Conservation (phyloP, 2,113 vertebrate species). For the Tiliqua scincoides region DNA sequence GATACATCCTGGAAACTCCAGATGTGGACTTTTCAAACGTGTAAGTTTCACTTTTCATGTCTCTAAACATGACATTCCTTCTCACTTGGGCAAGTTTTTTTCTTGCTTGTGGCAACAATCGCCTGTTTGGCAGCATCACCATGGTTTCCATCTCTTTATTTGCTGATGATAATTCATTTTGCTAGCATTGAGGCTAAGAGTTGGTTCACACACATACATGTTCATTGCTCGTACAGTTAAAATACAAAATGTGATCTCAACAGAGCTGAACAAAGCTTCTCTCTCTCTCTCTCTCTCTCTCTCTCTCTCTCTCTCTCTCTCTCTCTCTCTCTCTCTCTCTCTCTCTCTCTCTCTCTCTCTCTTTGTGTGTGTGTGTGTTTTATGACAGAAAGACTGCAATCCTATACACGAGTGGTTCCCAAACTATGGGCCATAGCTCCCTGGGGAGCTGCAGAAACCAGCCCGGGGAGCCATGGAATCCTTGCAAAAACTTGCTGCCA, state of each 20-base stretch:
- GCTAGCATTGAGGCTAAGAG: background rate
- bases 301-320: too few species aligned
- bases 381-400: too few species aligned
- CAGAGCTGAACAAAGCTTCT: background rate
- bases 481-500: too few species aligned
- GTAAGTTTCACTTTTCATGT: conserved; percentile 19
- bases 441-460: too few species aligned
- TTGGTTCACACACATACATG: background rate
- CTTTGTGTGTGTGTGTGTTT: too few species aligned
- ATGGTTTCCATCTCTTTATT: background rate
- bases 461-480: too few species aligned
- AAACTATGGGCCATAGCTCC: too few species aligned
- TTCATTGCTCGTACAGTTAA: background rate
- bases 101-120: background rate
- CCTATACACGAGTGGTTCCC: too few species aligned
- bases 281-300: too few species aligned
- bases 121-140: background rate
- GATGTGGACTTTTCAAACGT: conserved; percentile 36
- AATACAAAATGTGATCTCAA: background rate
- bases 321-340: too few species aligned
- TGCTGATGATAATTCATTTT: background rate
- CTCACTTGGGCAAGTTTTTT: background rate
- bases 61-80: background rate
- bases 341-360: too few species aligned
- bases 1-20: conserved; percentile 39